phyloP scores from a whole-genome alignment of 2,797 vertebrate species.

The Acanthiza pusilla region DNA sequence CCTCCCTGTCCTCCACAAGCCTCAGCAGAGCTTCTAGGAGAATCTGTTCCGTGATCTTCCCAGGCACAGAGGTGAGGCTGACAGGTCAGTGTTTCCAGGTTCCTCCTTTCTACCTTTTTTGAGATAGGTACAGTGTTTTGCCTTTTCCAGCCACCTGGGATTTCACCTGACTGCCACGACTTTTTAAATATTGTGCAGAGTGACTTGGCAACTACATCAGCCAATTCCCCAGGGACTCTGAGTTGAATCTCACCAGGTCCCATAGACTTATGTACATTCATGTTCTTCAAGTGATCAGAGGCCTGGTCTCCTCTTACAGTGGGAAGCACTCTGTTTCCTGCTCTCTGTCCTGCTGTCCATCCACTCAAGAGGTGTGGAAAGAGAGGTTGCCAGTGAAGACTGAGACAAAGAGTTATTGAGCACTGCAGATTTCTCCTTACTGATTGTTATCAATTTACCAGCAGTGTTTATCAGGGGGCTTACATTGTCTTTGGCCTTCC shows the following conservation, averaged over 20 bases:
- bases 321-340: not conserved
- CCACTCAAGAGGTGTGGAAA: too few relatives aligned
- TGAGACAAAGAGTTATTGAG: not conserved
- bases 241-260: not conserved
- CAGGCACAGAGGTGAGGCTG: not conserved
- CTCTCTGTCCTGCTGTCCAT: fast-evolving
- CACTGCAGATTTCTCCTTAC: not conserved
- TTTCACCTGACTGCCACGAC: not conserved
- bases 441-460: not conserved
- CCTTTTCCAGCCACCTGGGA: not conserved
- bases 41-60: not conserved
- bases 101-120: not conserved
- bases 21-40: not conserved
- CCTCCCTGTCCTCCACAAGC: not conserved
- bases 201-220: not conserved
- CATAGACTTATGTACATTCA: fast-evolving
- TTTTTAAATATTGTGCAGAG: not conserved
- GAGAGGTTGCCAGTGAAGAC: not conserved
- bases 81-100: not conserved
- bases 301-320: not conserved
- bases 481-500: too few relatives aligned
- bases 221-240: not conserved
- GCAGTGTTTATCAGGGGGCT: not conserved
- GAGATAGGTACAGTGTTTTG: not conserved
- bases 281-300: not conserved